Percentiles rank a stretch among this genome's conserved stretches.
Conservation (phyloP, 2,888 invertebrate genomes). For the Flexamia atlantica region DNA sequence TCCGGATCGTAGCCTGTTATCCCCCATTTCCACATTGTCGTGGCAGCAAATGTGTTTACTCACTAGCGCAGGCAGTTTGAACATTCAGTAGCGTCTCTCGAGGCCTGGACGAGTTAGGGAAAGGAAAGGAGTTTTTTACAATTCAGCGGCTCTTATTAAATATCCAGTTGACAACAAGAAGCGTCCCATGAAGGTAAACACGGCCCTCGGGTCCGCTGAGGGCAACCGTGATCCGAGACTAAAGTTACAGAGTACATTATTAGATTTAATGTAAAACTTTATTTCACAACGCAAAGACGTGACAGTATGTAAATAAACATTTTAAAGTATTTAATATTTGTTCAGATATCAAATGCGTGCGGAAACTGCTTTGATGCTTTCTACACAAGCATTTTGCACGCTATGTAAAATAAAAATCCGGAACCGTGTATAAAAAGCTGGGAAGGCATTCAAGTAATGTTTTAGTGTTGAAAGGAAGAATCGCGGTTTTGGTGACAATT, state of each 20-base stretch:
- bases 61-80: neutral
- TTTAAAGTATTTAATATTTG: no score
- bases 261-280: no score
- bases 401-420: neutral
- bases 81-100: neutral
- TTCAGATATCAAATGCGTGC: no score
- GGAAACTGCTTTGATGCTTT: no score
- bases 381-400: no score
- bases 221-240: no score
- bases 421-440: neutral
- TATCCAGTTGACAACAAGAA: neutral
- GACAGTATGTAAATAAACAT: no score
- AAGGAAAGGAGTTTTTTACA: neutral
- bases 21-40: no score
- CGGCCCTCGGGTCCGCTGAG: neutral
- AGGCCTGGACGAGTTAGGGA: neutral
- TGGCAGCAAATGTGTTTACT: no score
- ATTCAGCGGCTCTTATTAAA: constrained; percentile 41
- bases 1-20: no score
- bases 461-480: neutral
- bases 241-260: no score
- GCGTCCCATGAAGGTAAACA: neutral
- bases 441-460: constrained; percentile 6
- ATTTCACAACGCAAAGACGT: no score
- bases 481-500: neutral